Evolutionary conservation across 2,113 vertebrate species (phyloP).

Genomic region (Menura novaehollandiae): DNA sequence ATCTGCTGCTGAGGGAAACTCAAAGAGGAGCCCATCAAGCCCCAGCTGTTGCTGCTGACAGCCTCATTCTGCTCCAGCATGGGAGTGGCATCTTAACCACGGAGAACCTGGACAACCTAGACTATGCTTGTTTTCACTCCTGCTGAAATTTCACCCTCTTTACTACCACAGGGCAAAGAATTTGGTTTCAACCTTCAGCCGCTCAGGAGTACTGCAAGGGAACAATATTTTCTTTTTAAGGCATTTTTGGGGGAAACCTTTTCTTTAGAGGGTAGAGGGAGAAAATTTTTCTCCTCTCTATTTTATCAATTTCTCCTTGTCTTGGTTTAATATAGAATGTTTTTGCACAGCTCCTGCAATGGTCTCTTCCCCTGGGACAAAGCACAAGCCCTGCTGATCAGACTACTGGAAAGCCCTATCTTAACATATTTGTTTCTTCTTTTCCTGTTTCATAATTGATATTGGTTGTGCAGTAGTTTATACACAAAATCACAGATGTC

Average conservation of each 20-base stretch:
- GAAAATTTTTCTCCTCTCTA: background rate
- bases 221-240: background rate
- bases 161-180: background rate
- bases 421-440: background rate
- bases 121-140: background rate
- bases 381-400: fast-evolving
- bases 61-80: background rate
- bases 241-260: background rate
- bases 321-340: background rate
- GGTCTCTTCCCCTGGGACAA: background rate
- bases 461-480: background rate
- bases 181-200: background rate
- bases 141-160: background rate
- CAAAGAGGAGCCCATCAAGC: fast-evolving
- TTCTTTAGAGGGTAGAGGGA: fast-evolving
- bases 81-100: background rate
- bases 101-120: background rate
- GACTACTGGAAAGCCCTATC: background rate
- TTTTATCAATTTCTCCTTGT: background rate
- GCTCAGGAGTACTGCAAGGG: background rate
- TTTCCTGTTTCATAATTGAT: background rate
- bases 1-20: background rate
- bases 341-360: background rate
- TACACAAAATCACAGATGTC: background rate
- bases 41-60: background rate